Conservation (phyloP, 1,140 invertebrate species). For the Cydia strobilella region DNA sequence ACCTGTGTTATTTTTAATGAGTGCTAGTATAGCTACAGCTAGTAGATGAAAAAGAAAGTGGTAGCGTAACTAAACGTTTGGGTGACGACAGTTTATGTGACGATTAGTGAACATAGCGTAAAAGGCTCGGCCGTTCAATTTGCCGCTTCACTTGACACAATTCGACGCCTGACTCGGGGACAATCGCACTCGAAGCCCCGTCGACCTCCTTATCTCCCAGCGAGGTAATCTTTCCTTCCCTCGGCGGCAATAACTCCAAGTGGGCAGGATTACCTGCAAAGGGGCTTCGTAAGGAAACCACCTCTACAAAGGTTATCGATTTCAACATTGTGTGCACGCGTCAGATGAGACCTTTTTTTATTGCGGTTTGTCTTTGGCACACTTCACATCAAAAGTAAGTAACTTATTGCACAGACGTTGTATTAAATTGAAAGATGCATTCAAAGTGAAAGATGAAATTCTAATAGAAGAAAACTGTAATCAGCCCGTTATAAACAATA, state of each 20-base stretch:
- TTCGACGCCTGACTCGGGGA: conserved; percentile 79
- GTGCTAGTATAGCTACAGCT: conserved; percentile 34
- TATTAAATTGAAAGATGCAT: too few species aligned
- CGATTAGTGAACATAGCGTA: conserved; percentile 75
- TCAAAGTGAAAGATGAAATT: background rate
- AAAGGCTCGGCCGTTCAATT: conserved; percentile 79
- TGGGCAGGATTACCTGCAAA: conserved; percentile 79
- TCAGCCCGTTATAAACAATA: too few species aligned
- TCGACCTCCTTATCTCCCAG: conserved; percentile 79
- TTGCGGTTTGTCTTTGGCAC: conserved; percentile 43
- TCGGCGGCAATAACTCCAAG: conserved; percentile 79
- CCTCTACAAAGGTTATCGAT: conserved; percentile 76
- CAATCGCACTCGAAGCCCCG: conserved; percentile 78
- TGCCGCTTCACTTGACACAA: conserved; percentile 80
- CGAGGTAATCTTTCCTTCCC: conserved; percentile 80
- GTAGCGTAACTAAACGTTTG: conserved; percentile 71
- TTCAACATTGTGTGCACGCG: conserved; percentile 67
- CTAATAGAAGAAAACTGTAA: too few species aligned
- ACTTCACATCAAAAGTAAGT: conserved; percentile 35
- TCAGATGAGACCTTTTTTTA: conserved; percentile 50
- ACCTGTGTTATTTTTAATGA: conserved; percentile 34
- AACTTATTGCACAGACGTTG: conserved; percentile 33
- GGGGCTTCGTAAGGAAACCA: conserved; percentile 71
- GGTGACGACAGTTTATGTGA: conserved; percentile 73
- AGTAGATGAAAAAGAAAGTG: conserved; percentile 48